Base-by-base conservation (phyloP, 2,888 invertebrate genomes). In the Leptura quadrifasciata region DNA sequence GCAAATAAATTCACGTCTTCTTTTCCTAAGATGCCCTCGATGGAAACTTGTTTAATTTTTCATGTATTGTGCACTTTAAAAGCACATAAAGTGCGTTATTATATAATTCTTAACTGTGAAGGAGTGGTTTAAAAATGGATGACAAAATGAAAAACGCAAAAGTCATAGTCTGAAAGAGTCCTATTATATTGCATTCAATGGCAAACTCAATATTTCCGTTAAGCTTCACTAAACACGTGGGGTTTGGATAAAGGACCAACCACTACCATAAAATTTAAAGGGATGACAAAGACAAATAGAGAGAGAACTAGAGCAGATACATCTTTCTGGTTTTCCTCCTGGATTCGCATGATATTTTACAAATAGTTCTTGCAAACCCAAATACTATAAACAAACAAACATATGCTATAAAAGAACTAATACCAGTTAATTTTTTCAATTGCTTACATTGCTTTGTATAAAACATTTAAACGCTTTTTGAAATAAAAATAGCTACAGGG, bases 141-240 rank as follows among this genome's bases (percentile, higher is more conserved):
- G 70, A 75, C 72, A 47, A 20, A 47, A 64, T 20, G 39, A 68
- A 73, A 77, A 75, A 75, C 68, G 71, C 65, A 77, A 75, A 77
- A 61, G 75, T 75, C 75, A 75, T 70, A 67, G 61, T n/a, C 75
- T 67, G 77, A 74, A 76, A 67, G 74, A 69, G 75, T 72, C 58
- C 61, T n/a, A 21, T 70, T 73, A 70, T 55, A 70, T 61, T 54
- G 63, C 74, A 57, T 27, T 71, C 69, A 57, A 68, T n/a, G 64
- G 68, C 69, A 60, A 68, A 65, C 65, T 75, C 65, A 72, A 77
- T 75, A 75, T 77, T 77, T 72, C 72, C 61, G 60, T 55, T 68
- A 72, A 63, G 69, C 65, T 68, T 35, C 55, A 72, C 24, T 60
- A 61, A 76, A 70, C 73, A 58, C 12, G 58, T 39, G 57, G 57